phyloP scores from a whole-genome alignment of 1,140 invertebrate species.

The Laupala kohalensis region DNA sequence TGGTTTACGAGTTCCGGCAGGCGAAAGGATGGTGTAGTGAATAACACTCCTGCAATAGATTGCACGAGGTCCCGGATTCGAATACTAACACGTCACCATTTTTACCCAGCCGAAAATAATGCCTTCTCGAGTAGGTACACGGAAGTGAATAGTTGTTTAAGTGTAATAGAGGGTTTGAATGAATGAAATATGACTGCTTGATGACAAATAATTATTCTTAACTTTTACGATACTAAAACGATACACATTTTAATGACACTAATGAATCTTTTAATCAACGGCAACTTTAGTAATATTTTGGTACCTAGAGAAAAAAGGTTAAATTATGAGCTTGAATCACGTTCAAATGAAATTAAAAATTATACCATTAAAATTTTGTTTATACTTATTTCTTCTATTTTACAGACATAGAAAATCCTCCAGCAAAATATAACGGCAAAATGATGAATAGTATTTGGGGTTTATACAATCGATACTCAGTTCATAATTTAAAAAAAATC shows the following conservation, averaged over 20 bases:
- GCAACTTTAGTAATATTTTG: background rate
- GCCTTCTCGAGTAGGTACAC: too few species aligned
- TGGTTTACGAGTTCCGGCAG: too few species aligned
- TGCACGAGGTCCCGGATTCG: too few species aligned
- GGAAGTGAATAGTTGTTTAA: too few species aligned
- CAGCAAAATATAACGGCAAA: constrained; percentile 68
- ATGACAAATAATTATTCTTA: background rate
- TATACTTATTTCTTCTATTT: constrained; percentile 10
- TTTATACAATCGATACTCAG: constrained; percentile 70
- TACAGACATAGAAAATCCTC: constrained; percentile 36
- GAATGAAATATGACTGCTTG: background rate
- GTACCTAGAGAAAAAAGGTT: too few species aligned
- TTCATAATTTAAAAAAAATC: constrained; percentile 71
- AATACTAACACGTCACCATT: too few species aligned
- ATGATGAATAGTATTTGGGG: constrained; percentile 86
- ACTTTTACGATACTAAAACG: background rate
- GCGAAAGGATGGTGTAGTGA: too few species aligned
- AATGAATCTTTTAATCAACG: background rate
- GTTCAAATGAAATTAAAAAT: background rate
- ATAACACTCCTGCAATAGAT: too few species aligned
- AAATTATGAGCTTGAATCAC: background rate
- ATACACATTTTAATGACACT: background rate
- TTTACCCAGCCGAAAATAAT: too few species aligned
- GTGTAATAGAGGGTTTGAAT: too few species aligned
- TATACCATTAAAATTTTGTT: background rate